Conservation (phyloP, 2,797 vertebrate species). For the Cichlasoma orientale region DNA sequence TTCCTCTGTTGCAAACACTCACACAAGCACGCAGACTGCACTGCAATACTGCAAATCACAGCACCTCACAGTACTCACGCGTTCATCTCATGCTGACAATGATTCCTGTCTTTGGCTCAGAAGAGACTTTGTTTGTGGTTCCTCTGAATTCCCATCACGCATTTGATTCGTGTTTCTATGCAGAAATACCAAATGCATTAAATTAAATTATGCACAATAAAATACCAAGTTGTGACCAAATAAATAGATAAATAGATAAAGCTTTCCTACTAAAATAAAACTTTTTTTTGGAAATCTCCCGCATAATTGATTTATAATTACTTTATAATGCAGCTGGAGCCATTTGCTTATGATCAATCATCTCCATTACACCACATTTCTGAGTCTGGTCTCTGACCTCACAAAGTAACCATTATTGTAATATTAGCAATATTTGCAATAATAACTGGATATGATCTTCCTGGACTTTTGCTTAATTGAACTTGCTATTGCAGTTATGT, state of each 20-base stretch:
- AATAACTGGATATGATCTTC: background rate
- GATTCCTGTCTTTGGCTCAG: background rate
- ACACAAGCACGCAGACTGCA: background rate
- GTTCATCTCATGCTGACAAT: background rate
- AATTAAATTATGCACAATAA: background rate
- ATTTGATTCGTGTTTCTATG: background rate
- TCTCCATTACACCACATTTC: background rate
- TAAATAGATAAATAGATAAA: background rate
- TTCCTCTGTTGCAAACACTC: background rate
- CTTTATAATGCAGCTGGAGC: background rate
- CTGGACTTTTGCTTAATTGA: background rate
- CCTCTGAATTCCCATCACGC: background rate
- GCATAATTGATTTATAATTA: background rate
- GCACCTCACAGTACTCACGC: background rate
- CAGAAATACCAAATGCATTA: background rate
- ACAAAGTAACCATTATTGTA: background rate
- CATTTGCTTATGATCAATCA: background rate
- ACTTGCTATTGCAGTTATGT: background rate
- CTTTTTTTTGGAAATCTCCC: background rate
- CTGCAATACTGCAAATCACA: background rate
- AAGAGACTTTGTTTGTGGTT: background rate
- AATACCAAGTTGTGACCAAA: background rate
- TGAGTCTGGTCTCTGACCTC: background rate
- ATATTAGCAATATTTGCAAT: background rate
- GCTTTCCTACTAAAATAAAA: background rate